phyloP scores from a whole-genome alignment of 2,888 invertebrate species.

The Mactromeris polynyma region DNA sequence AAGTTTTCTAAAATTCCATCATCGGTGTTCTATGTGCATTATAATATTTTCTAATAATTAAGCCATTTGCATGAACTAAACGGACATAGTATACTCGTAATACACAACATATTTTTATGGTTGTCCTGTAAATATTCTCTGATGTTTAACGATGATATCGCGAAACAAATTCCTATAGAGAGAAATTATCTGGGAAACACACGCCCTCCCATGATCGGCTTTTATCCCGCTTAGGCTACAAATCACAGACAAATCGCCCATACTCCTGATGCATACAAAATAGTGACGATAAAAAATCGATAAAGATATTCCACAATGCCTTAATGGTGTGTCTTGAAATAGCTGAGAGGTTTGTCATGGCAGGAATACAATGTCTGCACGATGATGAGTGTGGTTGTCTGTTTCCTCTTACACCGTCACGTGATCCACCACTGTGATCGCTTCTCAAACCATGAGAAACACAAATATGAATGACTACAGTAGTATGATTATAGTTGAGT shows the following conservation, averaged over 20 bases:
- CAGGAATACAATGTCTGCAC: not conserved
- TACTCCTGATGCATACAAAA: conserved; percentile 11
- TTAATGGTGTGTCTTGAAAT: conserved; percentile 23
- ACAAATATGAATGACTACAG: too few relatives aligned
- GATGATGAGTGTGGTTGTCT: not conserved
- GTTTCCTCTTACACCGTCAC: not conserved
- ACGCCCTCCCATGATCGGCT: not conserved
- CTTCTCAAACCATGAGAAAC: not conserved
- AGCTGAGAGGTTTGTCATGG: not conserved
- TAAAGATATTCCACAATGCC: not conserved
- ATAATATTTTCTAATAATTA: not conserved
- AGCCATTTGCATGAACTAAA: not conserved
- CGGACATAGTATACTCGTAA: not conserved
- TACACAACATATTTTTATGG: not conserved
- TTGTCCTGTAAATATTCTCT: not conserved
- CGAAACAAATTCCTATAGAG: conserved; percentile 9
- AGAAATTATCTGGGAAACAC: conserved; percentile 2
- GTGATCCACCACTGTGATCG: not conserved
- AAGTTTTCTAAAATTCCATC: too few relatives aligned
- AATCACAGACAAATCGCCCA: conserved; percentile 24
- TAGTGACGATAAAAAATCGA: conserved; percentile 25
- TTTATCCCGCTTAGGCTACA: conserved; percentile 2
- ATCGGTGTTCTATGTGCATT: too few relatives aligned
- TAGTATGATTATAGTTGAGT: too few relatives aligned
- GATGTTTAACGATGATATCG: not conserved